These are phyloP conservation scores for Lepetodrilus schrolli DNA, from an alignment of 2,888 invertebrate genomes.

Conservation along the genomic window DNA sequence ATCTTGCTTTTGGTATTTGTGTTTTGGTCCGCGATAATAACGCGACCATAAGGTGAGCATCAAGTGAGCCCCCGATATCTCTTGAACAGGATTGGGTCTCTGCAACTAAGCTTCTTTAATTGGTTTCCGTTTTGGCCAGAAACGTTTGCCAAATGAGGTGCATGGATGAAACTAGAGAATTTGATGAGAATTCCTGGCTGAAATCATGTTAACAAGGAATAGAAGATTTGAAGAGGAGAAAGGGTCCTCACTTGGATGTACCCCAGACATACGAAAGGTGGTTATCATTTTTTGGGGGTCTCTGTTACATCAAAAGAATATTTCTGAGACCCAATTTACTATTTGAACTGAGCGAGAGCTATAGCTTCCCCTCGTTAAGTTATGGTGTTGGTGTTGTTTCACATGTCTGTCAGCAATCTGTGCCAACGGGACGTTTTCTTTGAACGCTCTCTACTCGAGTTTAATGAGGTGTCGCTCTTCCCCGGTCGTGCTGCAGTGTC, in stretches of 20 bases:
- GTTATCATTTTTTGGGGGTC: background rate
- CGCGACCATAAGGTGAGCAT: no score
- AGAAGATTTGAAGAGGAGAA: background rate
- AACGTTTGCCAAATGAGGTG: background rate
- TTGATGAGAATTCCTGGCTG: background rate
- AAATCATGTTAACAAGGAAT: no score
- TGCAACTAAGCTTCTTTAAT: background rate
- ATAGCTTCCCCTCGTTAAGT: constrained; percentile 3
- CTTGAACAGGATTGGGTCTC: background rate
- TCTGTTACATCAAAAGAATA: background rate
- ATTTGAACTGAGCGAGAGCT: background rate
- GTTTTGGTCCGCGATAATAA: background rate
- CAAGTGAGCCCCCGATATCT: background rate
- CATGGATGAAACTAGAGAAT: background rate
- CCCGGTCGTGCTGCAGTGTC: background rate
- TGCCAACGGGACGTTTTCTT: constrained; percentile 1
- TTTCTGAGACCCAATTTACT: background rate
- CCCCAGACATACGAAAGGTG: background rate
- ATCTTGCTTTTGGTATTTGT: background rate
- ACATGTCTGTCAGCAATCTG: constrained; percentile 14
- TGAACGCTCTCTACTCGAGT: constrained; percentile 17
- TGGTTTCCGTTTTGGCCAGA: background rate
- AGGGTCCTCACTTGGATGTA: background rate
- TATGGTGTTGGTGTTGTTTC: constrained; percentile 24
- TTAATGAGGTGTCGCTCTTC: constrained; percentile 27